Evolutionary conservation across 2,113 vertebrate species (phyloP), one percentile per base, ranked within the genome.

Genomic region (Prionailurus viverrinus): DNA sequence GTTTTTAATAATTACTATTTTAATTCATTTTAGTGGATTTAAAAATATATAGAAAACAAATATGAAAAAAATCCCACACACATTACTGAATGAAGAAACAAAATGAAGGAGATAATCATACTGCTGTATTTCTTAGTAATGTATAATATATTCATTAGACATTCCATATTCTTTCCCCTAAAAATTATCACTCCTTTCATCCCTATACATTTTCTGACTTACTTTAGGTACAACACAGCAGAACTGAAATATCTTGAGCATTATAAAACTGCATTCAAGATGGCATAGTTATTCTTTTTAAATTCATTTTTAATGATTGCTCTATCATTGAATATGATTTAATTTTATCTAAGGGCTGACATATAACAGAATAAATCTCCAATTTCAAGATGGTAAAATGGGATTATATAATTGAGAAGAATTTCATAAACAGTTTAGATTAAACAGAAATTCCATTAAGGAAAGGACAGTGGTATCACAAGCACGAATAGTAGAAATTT

Each of bases 351-450:
- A 48, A 21, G 58, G 55, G 7, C 31, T 95, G 81, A 88, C 84
- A 88, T 73, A 91, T 78, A 89, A 58, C 5, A 98, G 61, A 51
- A 95, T 86, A 82, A 94, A 95, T 92, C 45, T 90, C 16, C 51
- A 90, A 69, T 58, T 65, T 92, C 63, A 45, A 95, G 68, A 80
- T 69, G 7, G 21, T 21, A 94, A 94, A 90, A 82, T 97, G 65
- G 82, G 5, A 73, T 87, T 48, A 79, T 14, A 78, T 89, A 76
- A 96, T 68, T 92, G 51, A 95, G n/a, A 88, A 74, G 23, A 95
- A 65, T 21, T 97, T 85, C 41, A 85, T 55, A 95, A 91, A 61
- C 53, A 36, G 39, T 48, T 89, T 94, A 61, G 14, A 91, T 53
- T 97, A 74, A 90, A 80, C 27, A 81, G 27, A 86, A 82, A 87